Conservation (phyloP, 2,113 vertebrate genomes). For the Anguilla japonica region DNA sequence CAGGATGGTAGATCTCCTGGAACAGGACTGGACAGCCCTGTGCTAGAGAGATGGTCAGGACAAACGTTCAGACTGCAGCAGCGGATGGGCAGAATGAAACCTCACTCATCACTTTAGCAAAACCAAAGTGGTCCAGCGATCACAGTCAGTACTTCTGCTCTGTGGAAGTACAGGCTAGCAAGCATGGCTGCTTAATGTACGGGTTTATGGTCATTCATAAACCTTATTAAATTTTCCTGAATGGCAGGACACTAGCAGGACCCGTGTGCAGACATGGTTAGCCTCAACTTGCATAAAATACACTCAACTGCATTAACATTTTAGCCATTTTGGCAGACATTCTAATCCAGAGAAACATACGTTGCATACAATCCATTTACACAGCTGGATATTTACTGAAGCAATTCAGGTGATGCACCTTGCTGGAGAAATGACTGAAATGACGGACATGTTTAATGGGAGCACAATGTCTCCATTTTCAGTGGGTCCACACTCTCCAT, state of each 20-base stretch:
- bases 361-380: too few relatives aligned
- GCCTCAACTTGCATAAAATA: not conserved
- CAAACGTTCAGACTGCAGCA: not conserved
- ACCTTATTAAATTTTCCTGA: not conserved
- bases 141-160: not conserved
- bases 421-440: too few relatives aligned
- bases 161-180: not conserved
- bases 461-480: not conserved
- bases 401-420: too few relatives aligned
- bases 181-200: not conserved
- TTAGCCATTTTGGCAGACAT: too few relatives aligned
- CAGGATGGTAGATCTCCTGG: too few relatives aligned
- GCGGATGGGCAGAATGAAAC: not conserved
- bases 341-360: too few relatives aligned
- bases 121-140: too few relatives aligned
- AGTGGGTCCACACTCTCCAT: not conserved
- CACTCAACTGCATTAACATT: not conserved
- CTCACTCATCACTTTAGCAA: not conserved
- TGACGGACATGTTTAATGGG: not conserved
- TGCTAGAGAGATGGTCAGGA: not conserved
- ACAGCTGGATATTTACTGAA: too few relatives aligned
- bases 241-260: not conserved
- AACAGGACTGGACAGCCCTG: too few relatives aligned
- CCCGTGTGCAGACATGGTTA: not conserved
- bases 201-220: not conserved